Evolutionary conservation across 2,113 vertebrate genomes (phyloP), one percentile per base, ranked within the genome.

Genomic region (Apteryx owenii): DNA sequence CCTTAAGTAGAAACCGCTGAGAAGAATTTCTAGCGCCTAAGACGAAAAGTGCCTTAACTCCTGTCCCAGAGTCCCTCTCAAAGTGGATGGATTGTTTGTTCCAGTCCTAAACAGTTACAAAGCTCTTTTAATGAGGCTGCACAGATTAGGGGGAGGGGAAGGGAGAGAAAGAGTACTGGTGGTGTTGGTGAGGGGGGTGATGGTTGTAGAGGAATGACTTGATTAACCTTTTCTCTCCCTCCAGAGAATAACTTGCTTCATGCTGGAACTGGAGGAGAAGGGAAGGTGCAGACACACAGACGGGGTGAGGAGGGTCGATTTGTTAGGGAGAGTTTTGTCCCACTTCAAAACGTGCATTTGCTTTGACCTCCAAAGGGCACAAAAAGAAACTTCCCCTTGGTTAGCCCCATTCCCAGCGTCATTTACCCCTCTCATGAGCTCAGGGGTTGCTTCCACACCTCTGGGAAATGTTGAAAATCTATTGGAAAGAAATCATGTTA

Each of bases 71-170:
- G 95, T 96, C 93, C 95, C 94, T 97, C 96, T 97, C 79, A 95
- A 95, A 98, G 96, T 97, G 86, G 95, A 95, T 95, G 96, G 93
- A 96, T 97, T 98, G 97, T 97, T 98, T 97, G 96, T 97, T 96
- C 97, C 97, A 97, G 95, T 97, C 97, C 97, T 97, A 97, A 98
- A 98, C 96, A 97, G 97, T 98, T 98, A 97, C 97, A 97, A 97
- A 98, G 97, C 97, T 97, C 97, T 97, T 97, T 97, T 97, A 97
- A 98, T 97, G 97, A 97, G 97, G 89, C 97, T 97, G 96, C 96
- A 97, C 95, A 98, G 97, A 97, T 97, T 98, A 97, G 97, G 96
- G 95, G 97, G 97, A 97, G 96, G 97, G 95, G 97, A 93, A 92
- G 70, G 92, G 89, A 93, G 92, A 94, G 83, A 96, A 95, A 93